Evolutionary conservation across 2,797 vertebrate genomes (phyloP), one percentile per base, ranked within the genome.

Genomic region (Fringilla coelebs): DNA sequence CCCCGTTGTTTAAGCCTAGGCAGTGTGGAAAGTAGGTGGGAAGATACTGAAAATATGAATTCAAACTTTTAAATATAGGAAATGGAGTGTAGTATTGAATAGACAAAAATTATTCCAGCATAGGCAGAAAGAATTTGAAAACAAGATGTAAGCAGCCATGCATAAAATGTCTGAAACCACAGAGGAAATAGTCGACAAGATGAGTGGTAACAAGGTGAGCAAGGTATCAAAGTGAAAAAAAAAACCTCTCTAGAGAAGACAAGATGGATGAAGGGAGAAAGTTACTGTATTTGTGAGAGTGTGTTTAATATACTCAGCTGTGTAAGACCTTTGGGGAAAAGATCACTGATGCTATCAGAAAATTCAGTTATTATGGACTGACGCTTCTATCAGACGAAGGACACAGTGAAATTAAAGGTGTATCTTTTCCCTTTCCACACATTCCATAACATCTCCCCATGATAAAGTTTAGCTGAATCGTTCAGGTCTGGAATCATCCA

Each of bases 111-210:
- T 85, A 95, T 96, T 96, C 61, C 84, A 86, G 52, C 26, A 66
- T 49, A 92, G 55, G 78, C 93, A 93, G 78, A 93, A 96, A 89
- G 71, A 86, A 71, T 80, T 65, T 91, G 92, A 96, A 95, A 97
- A 96, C 91, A 97, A 97, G 95, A 96, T 57, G 51, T 90, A 93
- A 94, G 92, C 91, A 96, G 80, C 38, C 94, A 94, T 89, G 94
- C 93, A 94, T 93, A 94, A 97, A 94, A 96, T 96, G 55, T 94
- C 80, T 96, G 90, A 96, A 97, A 96, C 60, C 96, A 94, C 95
- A 91, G 88, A 96, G 95, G 93, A 96, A 95, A 93, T 62, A 92
- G 57, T 46, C 28, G 17, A 94, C 92, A 95, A 94, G 92, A 94
- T 91, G 85, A 96, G 94, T 88, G 78, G 95, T 96, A 96, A 96